phyloP scores from a whole-genome alignment of 1,140 invertebrate species.

The Atta texana region DNA sequence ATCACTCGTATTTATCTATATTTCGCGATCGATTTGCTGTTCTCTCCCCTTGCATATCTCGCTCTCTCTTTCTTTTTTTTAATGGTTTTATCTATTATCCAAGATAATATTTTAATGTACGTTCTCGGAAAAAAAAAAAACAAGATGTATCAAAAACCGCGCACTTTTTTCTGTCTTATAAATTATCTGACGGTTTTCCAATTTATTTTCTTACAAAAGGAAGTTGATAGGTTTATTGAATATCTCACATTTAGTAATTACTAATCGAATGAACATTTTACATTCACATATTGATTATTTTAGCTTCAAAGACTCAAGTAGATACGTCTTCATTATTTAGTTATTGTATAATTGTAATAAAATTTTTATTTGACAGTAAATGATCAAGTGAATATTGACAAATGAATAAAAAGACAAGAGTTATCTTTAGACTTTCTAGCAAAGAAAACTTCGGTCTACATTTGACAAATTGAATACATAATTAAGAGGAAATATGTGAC shows the following conservation, averaged over 20 bases:
- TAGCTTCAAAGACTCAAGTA: background rate
- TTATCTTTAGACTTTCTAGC: too few species aligned
- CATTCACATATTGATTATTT: conserved; percentile 19
- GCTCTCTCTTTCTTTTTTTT: background rate
- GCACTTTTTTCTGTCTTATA: background rate
- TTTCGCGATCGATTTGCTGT: background rate
- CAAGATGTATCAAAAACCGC: background rate
- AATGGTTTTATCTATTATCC: background rate
- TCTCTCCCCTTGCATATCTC: background rate
- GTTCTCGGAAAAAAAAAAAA: background rate
- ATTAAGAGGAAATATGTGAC: background rate
- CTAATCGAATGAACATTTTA: conserved; percentile 15
- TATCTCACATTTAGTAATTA: background rate
- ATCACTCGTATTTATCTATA: conserved; percentile 13
- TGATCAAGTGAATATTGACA: background rate
- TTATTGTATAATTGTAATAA: background rate
- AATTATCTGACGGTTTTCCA: conserved; percentile 21
- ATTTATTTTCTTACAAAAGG: background rate
- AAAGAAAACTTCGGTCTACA: background rate
- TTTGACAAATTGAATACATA: background rate
- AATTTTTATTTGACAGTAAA: background rate
- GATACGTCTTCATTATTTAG: background rate
- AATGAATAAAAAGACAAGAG: background rate
- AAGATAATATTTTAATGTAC: conserved; percentile 7
- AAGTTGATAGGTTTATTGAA: conserved; percentile 26